phyloP scores from a whole-genome alignment of 2,888 invertebrate species.

The Zaprionus lineosus region DNA sequence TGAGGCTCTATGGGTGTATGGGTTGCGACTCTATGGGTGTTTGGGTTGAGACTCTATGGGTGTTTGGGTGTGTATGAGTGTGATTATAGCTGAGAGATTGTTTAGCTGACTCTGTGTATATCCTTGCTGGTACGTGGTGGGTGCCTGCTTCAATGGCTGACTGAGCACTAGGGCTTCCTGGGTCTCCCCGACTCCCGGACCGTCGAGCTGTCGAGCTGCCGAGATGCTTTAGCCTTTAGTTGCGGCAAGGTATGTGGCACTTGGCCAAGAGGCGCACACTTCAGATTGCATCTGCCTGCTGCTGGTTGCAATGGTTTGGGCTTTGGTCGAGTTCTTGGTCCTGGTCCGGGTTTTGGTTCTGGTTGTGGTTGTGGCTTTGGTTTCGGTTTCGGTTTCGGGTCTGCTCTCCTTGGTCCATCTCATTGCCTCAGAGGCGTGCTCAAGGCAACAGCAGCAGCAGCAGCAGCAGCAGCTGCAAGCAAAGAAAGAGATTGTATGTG shows the following conservation, averaged over 20 bases:
- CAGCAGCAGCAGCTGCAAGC: slow-evolving; percentile 47
- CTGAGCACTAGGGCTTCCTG: too few relatives aligned
- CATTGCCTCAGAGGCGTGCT: slow-evolving; percentile 17
- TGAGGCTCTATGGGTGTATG: too few relatives aligned
- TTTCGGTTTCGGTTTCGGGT: slow-evolving; percentile 14
- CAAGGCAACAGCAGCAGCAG: slow-evolving; percentile 47
- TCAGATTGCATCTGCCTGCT: slow-evolving; percentile 42
- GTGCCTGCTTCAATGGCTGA: too few relatives aligned
- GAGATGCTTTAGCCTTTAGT: slow-evolving; percentile 14
- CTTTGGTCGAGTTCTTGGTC: slow-evolving; percentile 5
- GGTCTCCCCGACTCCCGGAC: too few relatives aligned
- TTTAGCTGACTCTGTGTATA: too few relatives aligned
- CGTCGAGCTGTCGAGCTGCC: slow-evolving; percentile 16
- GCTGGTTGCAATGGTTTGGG: neutral
- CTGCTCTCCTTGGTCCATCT: slow-evolving; percentile 2
- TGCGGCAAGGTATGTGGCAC: slow-evolving; percentile 41
- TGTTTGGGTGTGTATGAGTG: too few relatives aligned
- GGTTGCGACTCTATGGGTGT: too few relatives aligned
- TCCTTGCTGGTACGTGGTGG: too few relatives aligned
- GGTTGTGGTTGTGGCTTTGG: slow-evolving; percentile 10
- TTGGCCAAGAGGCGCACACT: slow-evolving; percentile 41
- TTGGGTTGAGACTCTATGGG: too few relatives aligned
- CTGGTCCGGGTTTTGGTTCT: slow-evolving; percentile 6
- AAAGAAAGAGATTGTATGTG: slow-evolving; percentile 15
- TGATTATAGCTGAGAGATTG: slow-evolving; percentile 2